Percentiles rank a stretch among this genome's conserved stretches.
phyloP scores from a whole-genome alignment of 2,888 invertebrate species.

The Cosmia trapezina region DNA sequence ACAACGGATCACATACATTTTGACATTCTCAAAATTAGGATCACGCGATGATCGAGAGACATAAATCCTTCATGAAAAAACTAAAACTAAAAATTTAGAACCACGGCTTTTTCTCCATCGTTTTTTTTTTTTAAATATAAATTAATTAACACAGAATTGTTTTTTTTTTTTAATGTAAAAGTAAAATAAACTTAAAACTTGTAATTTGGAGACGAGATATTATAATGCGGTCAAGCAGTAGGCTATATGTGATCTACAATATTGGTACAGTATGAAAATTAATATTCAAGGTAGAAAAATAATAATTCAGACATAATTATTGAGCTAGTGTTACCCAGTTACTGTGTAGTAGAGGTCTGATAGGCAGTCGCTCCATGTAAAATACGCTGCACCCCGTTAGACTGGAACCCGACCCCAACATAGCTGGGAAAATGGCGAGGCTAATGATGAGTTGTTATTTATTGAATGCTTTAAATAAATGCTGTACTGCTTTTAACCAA shows the following conservation, averaged over 20 bases:
- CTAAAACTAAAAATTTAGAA: constrained; percentile 28
- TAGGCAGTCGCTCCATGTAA: neutral
- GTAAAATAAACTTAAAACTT: constrained; percentile 29
- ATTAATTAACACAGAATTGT: constrained; percentile 52
- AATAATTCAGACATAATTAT: neutral
- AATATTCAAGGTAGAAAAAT: neutral
- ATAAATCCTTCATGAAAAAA: constrained; percentile 36
- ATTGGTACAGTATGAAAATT: constrained; percentile 23
- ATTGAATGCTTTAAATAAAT: constrained; percentile 32
- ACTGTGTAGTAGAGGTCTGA: neutral
- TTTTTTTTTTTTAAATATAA: constrained; percentile 29
- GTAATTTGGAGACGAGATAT: constrained; percentile 22
- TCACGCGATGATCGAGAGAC: constrained; percentile 52
- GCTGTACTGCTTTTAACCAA: constrained; percentile 5
- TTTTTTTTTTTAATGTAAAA: constrained; percentile 23
- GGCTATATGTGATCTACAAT: neutral
- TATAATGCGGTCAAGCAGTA: constrained; percentile 1
- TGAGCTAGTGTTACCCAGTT: neutral
- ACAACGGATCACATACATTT: constrained; percentile 63
- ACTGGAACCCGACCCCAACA: neutral
- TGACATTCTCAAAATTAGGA: constrained; percentile 64
- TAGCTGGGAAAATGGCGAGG: no score
- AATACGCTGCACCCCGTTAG: neutral
- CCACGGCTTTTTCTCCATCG: constrained; percentile 46
- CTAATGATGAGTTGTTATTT: neutral